Conservation (phyloP, 2,888 invertebrate genomes). For the Oithona nana region DNA sequence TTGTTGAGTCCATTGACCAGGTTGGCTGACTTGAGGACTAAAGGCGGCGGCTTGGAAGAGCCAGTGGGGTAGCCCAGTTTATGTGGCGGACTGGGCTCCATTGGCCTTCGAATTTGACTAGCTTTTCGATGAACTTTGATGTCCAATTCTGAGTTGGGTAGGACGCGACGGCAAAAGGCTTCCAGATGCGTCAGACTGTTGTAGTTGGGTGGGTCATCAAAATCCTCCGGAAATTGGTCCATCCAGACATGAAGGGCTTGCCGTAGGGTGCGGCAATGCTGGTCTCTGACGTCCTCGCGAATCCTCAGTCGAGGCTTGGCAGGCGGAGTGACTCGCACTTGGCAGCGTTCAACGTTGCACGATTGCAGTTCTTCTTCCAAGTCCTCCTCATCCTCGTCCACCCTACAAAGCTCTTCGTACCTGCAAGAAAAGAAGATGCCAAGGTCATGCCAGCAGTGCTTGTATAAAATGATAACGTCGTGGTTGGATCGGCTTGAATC, state of each 20-base stretch:
- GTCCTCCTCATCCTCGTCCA: slow-evolving; percentile 24
- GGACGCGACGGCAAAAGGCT: slow-evolving; percentile 59
- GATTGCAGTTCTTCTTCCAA: not conserved
- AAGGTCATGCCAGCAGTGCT: no score
- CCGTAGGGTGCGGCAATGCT: slow-evolving; percentile 40
- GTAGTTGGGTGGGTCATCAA: slow-evolving; percentile 57
- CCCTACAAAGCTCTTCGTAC: slow-evolving; percentile 27
- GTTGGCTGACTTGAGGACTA: not conserved
- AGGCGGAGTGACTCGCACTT: not conserved
- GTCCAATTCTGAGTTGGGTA: slow-evolving; percentile 68
- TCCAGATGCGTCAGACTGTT: slow-evolving; percentile 59
- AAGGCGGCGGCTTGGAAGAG: not conserved
- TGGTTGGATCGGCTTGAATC: no score
- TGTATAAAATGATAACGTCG: no score
- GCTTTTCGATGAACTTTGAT: slow-evolving; percentile 24
- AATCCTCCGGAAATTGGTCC: slow-evolving; percentile 91
- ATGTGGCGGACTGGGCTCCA: not conserved
- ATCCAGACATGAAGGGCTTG: slow-evolving; percentile 89
- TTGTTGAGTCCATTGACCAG: not conserved
- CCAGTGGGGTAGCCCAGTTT: not conserved
- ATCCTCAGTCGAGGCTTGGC: not conserved
- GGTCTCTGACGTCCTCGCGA: slow-evolving; percentile 37
- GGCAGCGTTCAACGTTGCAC: no score
- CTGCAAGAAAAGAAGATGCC: slow-evolving; percentile 23
- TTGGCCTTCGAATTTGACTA: not conserved